Evolutionary conservation across 1,140 invertebrate genomes (phyloP).

Genomic region (Gonatopus flavifemur): DNA sequence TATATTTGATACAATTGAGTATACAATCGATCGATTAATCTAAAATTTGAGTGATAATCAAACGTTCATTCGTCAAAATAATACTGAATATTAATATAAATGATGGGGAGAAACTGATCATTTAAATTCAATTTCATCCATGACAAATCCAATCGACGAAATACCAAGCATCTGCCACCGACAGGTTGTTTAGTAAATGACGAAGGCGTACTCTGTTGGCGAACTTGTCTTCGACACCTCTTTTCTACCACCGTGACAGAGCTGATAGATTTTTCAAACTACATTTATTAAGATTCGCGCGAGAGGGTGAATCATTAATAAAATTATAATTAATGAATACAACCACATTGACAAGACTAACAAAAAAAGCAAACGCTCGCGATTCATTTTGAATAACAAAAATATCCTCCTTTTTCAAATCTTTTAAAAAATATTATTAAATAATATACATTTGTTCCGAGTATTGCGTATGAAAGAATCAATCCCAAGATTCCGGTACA

Average conservation of each 20-base stretch:
- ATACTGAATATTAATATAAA: slow-evolving; percentile 2
- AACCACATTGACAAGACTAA: background rate
- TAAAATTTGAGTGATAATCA: too few species aligned
- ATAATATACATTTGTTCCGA: too few species aligned
- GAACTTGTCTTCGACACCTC: background rate
- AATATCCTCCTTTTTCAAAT: too few species aligned
- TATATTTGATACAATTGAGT: slow-evolving; percentile 3
- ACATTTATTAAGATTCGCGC: too few species aligned
- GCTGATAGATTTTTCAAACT: background rate
- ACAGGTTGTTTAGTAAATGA: slow-evolving; percentile 38
- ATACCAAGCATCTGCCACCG: slow-evolving; percentile 37
- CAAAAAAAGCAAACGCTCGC: background rate
- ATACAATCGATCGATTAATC: background rate
- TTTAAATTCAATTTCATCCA: slow-evolving; percentile 28
- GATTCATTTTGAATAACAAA: too few species aligned
- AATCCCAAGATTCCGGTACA: too few species aligned
- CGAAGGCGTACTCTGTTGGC: slow-evolving; percentile 1
- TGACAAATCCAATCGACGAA: slow-evolving; percentile 38
- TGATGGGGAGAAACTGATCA: slow-evolving; percentile 1
- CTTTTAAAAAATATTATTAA: too few species aligned
- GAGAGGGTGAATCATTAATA: too few species aligned
- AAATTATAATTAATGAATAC: too few species aligned
- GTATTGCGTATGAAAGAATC: too few species aligned
- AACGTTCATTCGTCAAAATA: background rate
- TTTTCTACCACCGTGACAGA: slow-evolving; percentile 2